These are phyloP conservation scores for Zaprionus lineosus DNA, from an alignment of 2,888 invertebrate genomes.

Conservation along the genomic window DNA sequence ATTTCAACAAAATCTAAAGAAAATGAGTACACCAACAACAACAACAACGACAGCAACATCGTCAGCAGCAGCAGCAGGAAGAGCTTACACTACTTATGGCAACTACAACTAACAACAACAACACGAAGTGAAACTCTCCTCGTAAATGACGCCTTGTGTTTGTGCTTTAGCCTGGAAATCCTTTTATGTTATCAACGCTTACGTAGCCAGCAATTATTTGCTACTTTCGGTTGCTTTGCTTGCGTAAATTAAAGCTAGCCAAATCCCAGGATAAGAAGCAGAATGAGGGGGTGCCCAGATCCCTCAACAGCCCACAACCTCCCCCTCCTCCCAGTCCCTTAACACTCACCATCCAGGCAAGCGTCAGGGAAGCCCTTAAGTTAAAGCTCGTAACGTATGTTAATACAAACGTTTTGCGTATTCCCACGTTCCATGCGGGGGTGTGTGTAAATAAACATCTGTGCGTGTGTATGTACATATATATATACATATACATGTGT, in stretches of 20 bases:
- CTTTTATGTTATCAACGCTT: conserved; percentile 73
- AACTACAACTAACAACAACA: conserved; percentile 17
- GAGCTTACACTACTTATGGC: no score
- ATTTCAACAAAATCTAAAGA: conserved; percentile 13
- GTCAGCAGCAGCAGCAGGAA: no score
- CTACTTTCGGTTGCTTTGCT: conserved; percentile 61
- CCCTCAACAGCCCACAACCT: conserved; percentile 4
- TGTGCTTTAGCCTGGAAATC: conserved; percentile 60
- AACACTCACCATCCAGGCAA: no score
- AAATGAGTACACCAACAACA: neutral
- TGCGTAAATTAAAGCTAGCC: conserved; percentile 71
- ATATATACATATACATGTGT: neutral
- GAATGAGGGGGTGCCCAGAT: neutral
- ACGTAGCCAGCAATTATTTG: conserved; percentile 72
- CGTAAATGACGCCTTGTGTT: conserved; percentile 52
- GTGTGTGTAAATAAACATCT: no score
- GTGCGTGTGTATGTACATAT: neutral
- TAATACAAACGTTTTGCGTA: conserved; percentile 55
- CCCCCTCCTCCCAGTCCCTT: no score
- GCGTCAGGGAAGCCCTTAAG: no score
- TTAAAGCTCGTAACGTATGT: conserved; percentile 50
- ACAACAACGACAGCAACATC: neutral
- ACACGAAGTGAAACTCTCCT: conserved; percentile 16
- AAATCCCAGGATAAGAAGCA: conserved; percentile 11
- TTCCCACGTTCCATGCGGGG: conserved; percentile 34